phyloP scores from a whole-genome alignment of 1,140 invertebrate genomes.

The Bactericera cockerelli region DNA sequence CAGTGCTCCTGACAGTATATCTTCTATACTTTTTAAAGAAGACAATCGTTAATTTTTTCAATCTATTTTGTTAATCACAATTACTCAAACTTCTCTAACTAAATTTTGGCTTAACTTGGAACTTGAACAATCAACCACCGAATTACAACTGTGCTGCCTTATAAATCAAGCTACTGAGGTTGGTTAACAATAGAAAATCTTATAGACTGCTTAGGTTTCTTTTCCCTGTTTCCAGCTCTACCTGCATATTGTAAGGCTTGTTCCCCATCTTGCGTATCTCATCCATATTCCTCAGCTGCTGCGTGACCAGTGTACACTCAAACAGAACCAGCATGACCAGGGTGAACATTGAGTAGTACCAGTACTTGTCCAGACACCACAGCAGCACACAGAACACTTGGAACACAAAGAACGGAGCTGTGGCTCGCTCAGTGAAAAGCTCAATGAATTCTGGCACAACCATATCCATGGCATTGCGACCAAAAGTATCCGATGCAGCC shows the following conservation, averaged over 20 bases:
- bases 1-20: no score
- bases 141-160: no score
- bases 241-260: constrained; percentile 79
- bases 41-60: no score
- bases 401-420: constrained; percentile 96
- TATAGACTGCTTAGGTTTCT: no score
- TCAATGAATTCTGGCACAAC: constrained; percentile 92
- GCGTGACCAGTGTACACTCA: constrained; percentile 95
- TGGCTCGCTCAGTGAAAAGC: constrained; percentile 92
- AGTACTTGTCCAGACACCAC: constrained; percentile 98
- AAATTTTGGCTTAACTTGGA: no score
- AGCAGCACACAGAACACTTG: constrained; percentile 91
- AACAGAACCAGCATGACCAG: constrained; percentile 94
- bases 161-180: no score
- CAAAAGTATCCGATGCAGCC: constrained; percentile 62
- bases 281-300: constrained; percentile 95
- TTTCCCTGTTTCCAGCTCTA: no score
- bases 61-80: no score
- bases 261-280: constrained; percentile 99
- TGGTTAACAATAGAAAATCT: no score
- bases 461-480: constrained; percentile 79
- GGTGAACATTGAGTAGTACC: constrained; percentile 97
- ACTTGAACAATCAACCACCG: no score
- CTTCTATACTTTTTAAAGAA: no score
- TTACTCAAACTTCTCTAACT: no score